Base-by-base conservation (phyloP, 2,113 vertebrate species). In the Pipra filicauda region DNA sequence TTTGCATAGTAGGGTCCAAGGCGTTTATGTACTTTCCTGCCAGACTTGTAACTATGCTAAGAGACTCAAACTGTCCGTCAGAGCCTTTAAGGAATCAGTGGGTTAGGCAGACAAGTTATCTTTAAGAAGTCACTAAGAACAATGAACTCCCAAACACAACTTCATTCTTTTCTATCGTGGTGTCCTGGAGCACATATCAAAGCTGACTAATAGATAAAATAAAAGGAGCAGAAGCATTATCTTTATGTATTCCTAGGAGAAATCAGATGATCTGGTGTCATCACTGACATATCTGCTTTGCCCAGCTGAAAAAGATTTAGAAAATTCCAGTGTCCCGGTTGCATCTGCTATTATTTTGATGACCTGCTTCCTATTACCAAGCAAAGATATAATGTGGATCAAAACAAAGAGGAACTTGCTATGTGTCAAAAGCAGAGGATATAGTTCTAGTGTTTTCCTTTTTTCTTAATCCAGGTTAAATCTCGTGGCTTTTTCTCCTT, bases 291-390 rank as follows among this genome's bases (percentile, higher is more conserved):
- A 69, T 43, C 46, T 82, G 44, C 62, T 79, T 88, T 82, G 35
- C 37, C n/a, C 44, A 87, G n/a, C 49, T 88, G 62, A 88, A 54
- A 48, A 84, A 59, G 70, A 85, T 95, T 88, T 88, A 85, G 66
- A 59, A 95, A 96, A 89, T 54, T 48, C 26, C n/a, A 0, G 41
- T 41, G 44, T 78, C 66, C 44, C 67, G 66, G 70, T 33, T 81
- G 24, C 65, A 89, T 74, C 79, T 88, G 85, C 41, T 86, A 30
- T 71, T 84, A 78, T 86, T 96, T 89, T 88, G 41, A 85, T 93
- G 62, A 83, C 77, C 74, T 79, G 76, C 20, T 88, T 95, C 89
- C 66, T 70, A 46, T 64, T 51, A 65, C 37, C 54, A 87, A 71
- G 30, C 65, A 87, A 82, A 90, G 81, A 82, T 26, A 21, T 30